Evolutionary conservation across 2,797 vertebrate species (phyloP).

Genomic region (Phylloscopus collybita): DNA sequence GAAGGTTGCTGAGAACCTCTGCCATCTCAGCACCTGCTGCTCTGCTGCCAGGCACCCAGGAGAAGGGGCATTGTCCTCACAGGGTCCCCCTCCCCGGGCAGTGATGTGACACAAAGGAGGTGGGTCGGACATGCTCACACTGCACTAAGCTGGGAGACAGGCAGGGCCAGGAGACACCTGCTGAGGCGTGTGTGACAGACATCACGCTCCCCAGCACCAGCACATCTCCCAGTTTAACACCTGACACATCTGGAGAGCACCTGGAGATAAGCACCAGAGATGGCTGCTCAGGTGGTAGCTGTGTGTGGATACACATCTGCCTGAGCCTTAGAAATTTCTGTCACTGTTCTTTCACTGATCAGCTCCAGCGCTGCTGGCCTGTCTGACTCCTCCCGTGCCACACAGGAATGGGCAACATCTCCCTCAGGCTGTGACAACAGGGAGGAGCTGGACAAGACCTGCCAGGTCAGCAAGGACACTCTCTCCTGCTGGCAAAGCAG

Average conservation of each 20-base stretch:
- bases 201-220: neutral
- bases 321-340: neutral
- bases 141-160: neutral
- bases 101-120: neutral
- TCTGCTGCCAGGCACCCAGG: neutral
- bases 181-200: fast-evolving
- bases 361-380: neutral
- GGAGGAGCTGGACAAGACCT: neutral
- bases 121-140: fast-evolving
- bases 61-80: neutral
- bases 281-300: neutral
- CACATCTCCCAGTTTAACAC: neutral
- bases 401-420: neutral
- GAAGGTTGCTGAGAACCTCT: neutral
- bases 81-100: neutral
- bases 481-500: neutral
- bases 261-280: neutral
- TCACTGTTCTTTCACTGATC: fast-evolving
- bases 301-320: neutral
- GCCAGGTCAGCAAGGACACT: neutral
- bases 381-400: neutral
- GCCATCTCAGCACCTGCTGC: neutral
- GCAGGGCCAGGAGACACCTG: neutral
- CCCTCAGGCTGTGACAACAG: neutral
- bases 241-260: neutral